Evolutionary conservation across 1,140 invertebrate genomes (phyloP).

Genomic region (Drosophila simulans): DNA sequence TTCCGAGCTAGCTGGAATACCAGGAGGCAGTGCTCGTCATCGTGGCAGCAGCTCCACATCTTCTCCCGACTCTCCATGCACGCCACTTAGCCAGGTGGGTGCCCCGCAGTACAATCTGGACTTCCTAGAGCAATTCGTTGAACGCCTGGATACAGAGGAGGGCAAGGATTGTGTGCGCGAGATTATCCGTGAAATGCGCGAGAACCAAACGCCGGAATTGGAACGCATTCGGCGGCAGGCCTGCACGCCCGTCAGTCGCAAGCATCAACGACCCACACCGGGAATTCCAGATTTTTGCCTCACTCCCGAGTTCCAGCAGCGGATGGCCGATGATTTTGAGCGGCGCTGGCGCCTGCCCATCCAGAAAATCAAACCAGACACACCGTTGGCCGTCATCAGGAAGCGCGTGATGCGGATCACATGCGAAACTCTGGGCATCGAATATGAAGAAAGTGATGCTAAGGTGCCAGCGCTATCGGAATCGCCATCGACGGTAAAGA

Average conservation of each 20-base stretch:
- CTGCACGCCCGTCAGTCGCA: constrained; percentile 66
- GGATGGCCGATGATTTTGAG: constrained; percentile 80
- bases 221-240: constrained; percentile 75
- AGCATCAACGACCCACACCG: constrained; percentile 33
- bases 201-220: constrained; percentile 78
- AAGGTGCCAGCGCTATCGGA: neutral
- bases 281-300: constrained; percentile 79
- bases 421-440: constrained; percentile 74
- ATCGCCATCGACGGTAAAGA: neutral
- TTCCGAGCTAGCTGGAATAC: constrained; percentile 55
- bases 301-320: constrained; percentile 74
- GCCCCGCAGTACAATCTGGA: constrained; percentile 64
- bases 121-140: constrained; percentile 67
- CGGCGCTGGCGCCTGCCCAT: constrained; percentile 76
- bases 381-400: constrained; percentile 72
- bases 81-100: constrained; percentile 50
- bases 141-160: constrained; percentile 62
- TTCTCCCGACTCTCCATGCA: constrained; percentile 61
- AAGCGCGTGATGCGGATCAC: constrained; percentile 71
- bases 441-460: constrained; percentile 33
- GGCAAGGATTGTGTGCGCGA: constrained; percentile 71
- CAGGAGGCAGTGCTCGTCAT: constrained; percentile 9
- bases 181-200: constrained; percentile 76
- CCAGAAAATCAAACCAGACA: constrained; percentile 71
- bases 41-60: constrained; percentile 20